Percentiles rank a stretch among this genome's conserved stretches.
phyloP scores from a whole-genome alignment of 2,797 vertebrate species.

The Remorina albescens region DNA sequence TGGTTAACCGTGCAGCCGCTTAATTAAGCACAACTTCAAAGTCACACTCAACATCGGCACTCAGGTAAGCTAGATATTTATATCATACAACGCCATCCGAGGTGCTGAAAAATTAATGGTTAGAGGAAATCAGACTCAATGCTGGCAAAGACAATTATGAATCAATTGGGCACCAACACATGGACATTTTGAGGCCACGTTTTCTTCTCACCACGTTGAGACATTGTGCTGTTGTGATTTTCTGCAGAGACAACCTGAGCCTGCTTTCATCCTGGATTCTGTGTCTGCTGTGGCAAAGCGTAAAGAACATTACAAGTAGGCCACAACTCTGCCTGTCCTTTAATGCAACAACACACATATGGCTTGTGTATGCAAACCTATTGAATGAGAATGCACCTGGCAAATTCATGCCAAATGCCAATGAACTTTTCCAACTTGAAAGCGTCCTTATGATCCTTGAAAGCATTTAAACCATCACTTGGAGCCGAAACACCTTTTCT shows the following conservation, averaged over 20 bases:
- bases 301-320: neutral
- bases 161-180: conserved; percentile 46
- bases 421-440: too few relatives aligned
- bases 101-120: conserved; percentile 79
- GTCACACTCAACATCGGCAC: conserved; percentile 52
- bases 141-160: conserved; percentile 67
- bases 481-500: too few relatives aligned
- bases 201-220: conserved; percentile 1
- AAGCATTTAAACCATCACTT: too few relatives aligned
- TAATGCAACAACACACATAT: neutral
- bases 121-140: conserved; percentile 70
- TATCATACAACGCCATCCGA: conserved; percentile 66
- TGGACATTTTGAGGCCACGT: conserved; percentile 70
- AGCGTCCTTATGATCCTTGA: too few relatives aligned
- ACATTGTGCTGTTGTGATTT: conserved; percentile 5
- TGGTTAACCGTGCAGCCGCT: conserved; percentile 76
- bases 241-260: neutral
- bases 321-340: neutral
- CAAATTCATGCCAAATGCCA: neutral
- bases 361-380: neutral
- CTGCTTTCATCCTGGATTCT: conserved; percentile 1
- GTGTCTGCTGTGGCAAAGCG: neutral
- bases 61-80: conserved; percentile 76
- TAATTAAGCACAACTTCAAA: conserved; percentile 83
- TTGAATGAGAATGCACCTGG: neutral